Evolutionary conservation across 2,113 vertebrate species (phyloP).

Genomic region (Oreochromis tanganicae): DNA sequence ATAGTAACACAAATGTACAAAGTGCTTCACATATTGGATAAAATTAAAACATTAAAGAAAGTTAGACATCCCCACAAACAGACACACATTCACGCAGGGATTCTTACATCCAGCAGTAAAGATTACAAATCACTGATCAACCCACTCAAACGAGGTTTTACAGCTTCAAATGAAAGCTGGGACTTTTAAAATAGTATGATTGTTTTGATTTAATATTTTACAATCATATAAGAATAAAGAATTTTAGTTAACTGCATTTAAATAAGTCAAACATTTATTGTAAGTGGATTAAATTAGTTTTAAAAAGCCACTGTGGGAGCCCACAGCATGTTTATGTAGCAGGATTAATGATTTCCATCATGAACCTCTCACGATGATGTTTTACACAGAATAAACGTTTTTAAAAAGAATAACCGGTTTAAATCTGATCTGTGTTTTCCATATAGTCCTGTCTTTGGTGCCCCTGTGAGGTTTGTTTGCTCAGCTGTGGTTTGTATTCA

Average conservation of each 20-base stretch:
- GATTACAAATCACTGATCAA: not conserved
- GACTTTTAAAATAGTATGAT: fast-evolving
- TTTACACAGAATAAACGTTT: not conserved
- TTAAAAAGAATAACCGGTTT: not conserved
- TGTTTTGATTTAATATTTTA: fast-evolving
- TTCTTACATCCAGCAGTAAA: not conserved
- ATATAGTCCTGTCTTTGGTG: fast-evolving
- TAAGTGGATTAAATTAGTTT: not conserved
- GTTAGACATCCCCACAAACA: not conserved
- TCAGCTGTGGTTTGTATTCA: not conserved
- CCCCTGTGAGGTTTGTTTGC: not conserved
- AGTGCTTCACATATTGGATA: not conserved
- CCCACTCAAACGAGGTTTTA: fast-evolving
- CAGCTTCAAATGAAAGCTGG: not conserved
- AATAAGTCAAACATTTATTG: fast-evolving
- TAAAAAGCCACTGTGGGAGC: not conserved
- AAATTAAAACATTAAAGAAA: fast-evolving
- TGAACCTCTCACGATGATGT: fast-evolving
- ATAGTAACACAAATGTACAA: fast-evolving
- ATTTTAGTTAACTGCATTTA: fast-evolving
- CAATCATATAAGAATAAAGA: not conserved
- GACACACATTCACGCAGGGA: fast-evolving
- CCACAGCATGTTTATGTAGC: not conserved
- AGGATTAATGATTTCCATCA: not conserved
- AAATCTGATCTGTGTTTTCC: not conserved